Conservation (phyloP, 1,140 invertebrate genomes). For the Medauroidea extradentata region DNA sequence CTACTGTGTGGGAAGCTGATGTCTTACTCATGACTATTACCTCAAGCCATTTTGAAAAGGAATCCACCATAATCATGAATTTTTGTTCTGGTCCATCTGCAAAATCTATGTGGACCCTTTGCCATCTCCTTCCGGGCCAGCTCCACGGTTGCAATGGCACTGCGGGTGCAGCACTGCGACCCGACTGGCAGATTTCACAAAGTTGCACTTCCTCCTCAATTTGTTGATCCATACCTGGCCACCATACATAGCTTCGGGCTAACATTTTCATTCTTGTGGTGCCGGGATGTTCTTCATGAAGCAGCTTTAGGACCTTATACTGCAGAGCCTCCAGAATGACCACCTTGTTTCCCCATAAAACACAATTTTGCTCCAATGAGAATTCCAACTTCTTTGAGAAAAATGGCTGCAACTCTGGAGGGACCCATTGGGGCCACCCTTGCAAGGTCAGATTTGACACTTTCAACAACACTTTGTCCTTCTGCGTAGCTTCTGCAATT, state of each 20-base stretch:
- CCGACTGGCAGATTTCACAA: conserved; percentile 16
- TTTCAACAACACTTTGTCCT: too few species aligned
- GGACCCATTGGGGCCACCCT: too few species aligned
- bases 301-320: conserved; percentile 24
- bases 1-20: background rate
- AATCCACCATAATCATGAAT: conserved; percentile 27
- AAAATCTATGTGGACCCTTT: conserved; percentile 2
- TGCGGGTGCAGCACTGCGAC: background rate
- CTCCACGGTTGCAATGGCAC: background rate
- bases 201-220: conserved; percentile 24
- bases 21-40: conserved; percentile 17
- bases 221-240: conserved; percentile 37
- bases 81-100: conserved; percentile 1
- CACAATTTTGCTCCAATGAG: too few species aligned
- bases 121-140: background rate
- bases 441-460: too few species aligned
- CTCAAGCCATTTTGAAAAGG: conserved; percentile 42
- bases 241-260: conserved; percentile 39
- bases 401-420: too few species aligned
- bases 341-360: too few species aligned
- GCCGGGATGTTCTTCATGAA: conserved; percentile 39
- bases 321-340: too few species aligned
- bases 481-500: too few species aligned
- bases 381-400: too few species aligned
- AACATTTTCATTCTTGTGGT: conserved; percentile 39